Base-by-base conservation (phyloP, 2,797 vertebrate genomes). In the Acipenser ruthenus region DNA sequence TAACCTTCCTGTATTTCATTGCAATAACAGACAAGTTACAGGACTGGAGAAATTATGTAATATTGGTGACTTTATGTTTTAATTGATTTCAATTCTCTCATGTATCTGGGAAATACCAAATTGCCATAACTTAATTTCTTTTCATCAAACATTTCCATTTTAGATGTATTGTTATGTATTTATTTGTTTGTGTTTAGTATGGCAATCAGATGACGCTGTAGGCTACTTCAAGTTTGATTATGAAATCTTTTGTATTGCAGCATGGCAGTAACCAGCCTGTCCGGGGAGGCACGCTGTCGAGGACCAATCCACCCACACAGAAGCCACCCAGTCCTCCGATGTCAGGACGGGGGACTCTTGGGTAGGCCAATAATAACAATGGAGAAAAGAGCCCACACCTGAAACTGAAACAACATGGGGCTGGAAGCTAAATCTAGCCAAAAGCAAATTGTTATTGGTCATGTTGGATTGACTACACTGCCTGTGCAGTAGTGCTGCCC, bases 251-350 rank as follows among this genome's bases (percentile, higher is more conserved):
- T 66, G 49, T 50, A 1, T 87, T 89, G 93, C 90, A 99, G 88
- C 97, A 97, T 83, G 96, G 96, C 84, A 96, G 94, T 88, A 98
- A 95, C 85, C 97, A 96, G 88, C 83, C 94, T 59, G 82, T 92
- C 82, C 90, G 94, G 92, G 93, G 90, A 84, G 95, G 95, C 86
- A 99, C 95, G 8, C 84, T 99, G 81, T 97, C 94, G 72, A 93
- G 97, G 91, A 99, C 95, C 92, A 99, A 95, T 83, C 97, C 97
- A 61, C 96, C 96, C 11, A 99, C 96, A 66, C 97, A 99, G 86
- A 99, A 98, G 83, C 97, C 97, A 11, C 97, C 96, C 47, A 99
- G 96, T 82, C 97, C 97, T 73, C 97, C 97, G 10, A 92, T 97
- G 94, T 89, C 94, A 10, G 95, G 94, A 81, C 91, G 95, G 69